Evolutionary conservation across 2,113 vertebrate species (phyloP).

Genomic region (Siniperca knerii): DNA sequence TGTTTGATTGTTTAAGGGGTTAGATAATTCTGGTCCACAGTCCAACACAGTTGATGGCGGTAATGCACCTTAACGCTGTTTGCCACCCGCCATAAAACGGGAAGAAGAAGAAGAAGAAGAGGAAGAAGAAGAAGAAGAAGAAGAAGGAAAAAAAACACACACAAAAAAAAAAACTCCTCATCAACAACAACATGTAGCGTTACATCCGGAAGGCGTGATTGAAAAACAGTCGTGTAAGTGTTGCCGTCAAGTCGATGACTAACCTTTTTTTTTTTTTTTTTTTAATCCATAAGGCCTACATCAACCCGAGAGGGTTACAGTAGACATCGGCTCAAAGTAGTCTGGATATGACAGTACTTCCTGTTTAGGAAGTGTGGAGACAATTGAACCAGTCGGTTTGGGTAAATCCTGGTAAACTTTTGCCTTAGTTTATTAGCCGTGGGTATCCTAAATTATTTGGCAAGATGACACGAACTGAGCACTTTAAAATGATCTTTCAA

Average conservation of each 20-base stretch:
- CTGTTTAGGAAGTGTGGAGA: constrained; percentile 2
- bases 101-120: no score
- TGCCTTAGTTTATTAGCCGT: no score
- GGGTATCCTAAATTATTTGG: background rate
- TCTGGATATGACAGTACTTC: background rate
- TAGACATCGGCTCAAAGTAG: background rate
- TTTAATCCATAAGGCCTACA: background rate
- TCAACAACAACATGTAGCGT: background rate
- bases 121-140: no score
- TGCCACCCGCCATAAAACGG: no score
- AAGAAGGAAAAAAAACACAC: no score
- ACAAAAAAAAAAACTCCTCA: no score
- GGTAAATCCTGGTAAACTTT: background rate
- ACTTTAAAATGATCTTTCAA: constrained; percentile 13
- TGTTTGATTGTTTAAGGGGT: no score
- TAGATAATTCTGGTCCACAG: no score
- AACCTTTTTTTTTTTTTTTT: background rate
- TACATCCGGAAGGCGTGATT: no score
- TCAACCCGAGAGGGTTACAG: background rate
- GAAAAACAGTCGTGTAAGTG: background rate
- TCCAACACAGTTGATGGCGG: no score
- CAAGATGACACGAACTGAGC: constrained; percentile 5
- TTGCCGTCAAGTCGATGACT: background rate
- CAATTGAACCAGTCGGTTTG: background rate
- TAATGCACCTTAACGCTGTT: no score